Evolutionary conservation across 2,888 invertebrate genomes (phyloP).

Genomic region (Andrena minutula): DNA sequence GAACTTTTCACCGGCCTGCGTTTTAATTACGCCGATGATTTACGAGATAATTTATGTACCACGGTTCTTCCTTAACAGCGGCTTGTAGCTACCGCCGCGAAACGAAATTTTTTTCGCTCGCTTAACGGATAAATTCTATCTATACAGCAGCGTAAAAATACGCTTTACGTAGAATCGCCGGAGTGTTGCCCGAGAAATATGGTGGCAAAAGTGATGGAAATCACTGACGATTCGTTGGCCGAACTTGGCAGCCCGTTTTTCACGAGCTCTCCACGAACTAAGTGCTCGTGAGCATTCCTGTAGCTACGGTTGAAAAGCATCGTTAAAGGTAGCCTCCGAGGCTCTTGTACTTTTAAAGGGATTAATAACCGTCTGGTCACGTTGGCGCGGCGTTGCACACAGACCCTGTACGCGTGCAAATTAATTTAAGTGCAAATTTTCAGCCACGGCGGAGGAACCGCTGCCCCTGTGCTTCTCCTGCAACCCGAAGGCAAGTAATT

Average conservation of each 20-base stretch:
- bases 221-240: too few relatives aligned
- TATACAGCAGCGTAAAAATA: not conserved
- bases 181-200: too few relatives aligned
- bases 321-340: not conserved
- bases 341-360: not conserved
- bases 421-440: slow-evolving; percentile 22
- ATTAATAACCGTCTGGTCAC: not conserved
- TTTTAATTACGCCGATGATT: slow-evolving; percentile 36
- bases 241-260: not conserved
- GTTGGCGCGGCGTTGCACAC: not conserved
- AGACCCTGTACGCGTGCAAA: not conserved
- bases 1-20: not conserved
- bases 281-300: not conserved
- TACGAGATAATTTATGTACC: slow-evolving; percentile 21
- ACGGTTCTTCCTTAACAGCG: not conserved
- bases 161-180: not conserved
- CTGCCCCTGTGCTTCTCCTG: not conserved
- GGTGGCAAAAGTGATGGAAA: too few relatives aligned
- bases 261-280: not conserved
- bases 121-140: not conserved
- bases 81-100: not conserved
- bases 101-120: not conserved
- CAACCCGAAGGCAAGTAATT: not conserved
- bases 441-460: not conserved
- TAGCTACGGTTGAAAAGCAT: not conserved